phyloP scores from a whole-genome alignment of 2,797 vertebrate species.

The Schizopygopsis malacanthus region DNA sequence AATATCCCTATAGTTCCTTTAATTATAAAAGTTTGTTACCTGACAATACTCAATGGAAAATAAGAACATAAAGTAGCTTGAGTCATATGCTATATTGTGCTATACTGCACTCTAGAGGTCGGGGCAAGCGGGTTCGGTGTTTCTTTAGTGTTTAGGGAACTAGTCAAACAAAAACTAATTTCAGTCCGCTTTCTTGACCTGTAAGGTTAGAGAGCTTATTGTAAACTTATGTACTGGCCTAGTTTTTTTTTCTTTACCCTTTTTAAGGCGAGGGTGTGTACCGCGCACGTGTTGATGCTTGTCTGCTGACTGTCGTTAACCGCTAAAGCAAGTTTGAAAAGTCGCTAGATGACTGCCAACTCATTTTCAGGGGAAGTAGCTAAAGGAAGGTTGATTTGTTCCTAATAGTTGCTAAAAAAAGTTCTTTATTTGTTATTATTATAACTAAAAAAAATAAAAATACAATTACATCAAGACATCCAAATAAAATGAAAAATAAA shows the following conservation, averaged over 20 bases:
- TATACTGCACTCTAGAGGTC: slow-evolving; percentile 3
- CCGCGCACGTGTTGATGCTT: slow-evolving; percentile 19
- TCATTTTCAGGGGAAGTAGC: too few species aligned
- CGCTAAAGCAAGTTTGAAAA: too few species aligned
- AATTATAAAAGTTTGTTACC: not conserved
- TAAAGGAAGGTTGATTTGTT: too few species aligned
- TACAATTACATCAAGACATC: too few species aligned
- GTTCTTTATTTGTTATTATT: too few species aligned
- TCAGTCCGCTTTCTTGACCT: not conserved
- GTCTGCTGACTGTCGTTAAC: not conserved
- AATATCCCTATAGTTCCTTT: not conserved
- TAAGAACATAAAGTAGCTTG: not conserved
- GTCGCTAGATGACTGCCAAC: too few species aligned
- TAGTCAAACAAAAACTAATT: not conserved
- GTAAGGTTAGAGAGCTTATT: not conserved
- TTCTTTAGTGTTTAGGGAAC: not conserved
- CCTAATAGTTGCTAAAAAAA: too few species aligned
- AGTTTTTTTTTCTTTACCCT: not conserved
- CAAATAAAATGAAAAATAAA: too few species aligned
- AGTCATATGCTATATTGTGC: not conserved
- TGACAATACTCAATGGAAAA: not conserved
- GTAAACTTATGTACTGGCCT: not conserved
- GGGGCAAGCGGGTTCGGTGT: not conserved
- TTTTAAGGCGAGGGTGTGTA: slow-evolving; percentile 10
- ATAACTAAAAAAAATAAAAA: too few species aligned